phyloP scores from a whole-genome alignment of 2,113 vertebrate genomes.

The Oreochromis niloticus region DNA sequence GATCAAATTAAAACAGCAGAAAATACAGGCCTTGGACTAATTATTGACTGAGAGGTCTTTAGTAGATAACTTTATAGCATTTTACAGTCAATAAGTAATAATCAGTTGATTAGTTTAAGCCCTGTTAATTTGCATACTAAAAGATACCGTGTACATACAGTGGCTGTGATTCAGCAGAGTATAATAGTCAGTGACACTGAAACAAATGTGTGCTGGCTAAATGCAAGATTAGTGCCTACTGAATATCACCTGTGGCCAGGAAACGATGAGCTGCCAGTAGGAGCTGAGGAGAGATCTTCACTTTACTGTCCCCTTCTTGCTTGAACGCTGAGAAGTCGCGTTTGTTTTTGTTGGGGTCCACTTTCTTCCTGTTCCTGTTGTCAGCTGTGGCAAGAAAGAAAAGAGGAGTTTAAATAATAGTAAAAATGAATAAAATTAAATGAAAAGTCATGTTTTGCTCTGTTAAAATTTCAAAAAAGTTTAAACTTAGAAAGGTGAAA shows the following conservation, averaged over 20 bases:
- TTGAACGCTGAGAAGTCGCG: conserved; percentile 94
- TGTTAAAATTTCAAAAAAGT: not conserved
- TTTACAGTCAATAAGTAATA: not conserved
- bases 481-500: not conserved
- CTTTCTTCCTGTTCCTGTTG: conserved; percentile 86
- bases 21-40: not conserved
- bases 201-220: not conserved
- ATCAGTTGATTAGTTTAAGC: not conserved
- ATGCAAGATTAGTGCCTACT: not conserved
- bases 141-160: not conserved
- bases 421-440: not conserved
- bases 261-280: conserved; percentile 94
- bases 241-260: conserved; percentile 84
- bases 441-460: not conserved
- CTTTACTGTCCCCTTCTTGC: conserved; percentile 79
- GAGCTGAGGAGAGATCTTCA: conserved; percentile 94
- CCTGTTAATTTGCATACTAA: not conserved
- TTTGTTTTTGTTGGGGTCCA: conserved; percentile 81
- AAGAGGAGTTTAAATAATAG: not conserved
- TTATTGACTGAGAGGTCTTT: not conserved
- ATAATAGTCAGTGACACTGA: not conserved
- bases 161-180: not conserved
- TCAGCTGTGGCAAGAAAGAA: conserved; percentile 72
- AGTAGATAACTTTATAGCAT: not conserved
- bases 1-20: not conserved